A percentile compares a stretch with the other conserved stretches of the same genome.
These are phyloP conservation scores for Buceros bicornis DNA, from an alignment of 2,797 vertebrate genomes.

Conservation along the genomic window DNA sequence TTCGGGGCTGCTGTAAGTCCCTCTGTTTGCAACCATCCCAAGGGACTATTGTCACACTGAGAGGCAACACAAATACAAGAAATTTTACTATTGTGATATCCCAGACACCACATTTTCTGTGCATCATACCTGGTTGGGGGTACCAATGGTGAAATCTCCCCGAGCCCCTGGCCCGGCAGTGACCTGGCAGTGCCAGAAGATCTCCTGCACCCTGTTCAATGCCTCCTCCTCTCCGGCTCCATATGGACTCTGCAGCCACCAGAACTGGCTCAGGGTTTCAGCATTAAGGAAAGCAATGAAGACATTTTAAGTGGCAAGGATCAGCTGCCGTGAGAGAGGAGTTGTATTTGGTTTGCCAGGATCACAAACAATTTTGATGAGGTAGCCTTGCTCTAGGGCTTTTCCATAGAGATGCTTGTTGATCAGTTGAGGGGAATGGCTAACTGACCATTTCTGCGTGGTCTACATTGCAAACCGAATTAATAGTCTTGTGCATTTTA, in stretches of 20 bases:
- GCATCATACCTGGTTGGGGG: background rate
- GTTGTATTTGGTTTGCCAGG: background rate
- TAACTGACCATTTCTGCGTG: background rate
- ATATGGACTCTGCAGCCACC: background rate
- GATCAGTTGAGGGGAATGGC: background rate
- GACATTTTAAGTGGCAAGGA: background rate
- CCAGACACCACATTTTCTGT: background rate
- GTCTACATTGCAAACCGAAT: constrained; percentile 15
- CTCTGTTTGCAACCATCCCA: background rate
- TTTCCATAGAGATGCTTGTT: background rate
- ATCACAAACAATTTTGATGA: background rate
- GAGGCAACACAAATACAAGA: background rate
- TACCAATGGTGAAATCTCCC: background rate
- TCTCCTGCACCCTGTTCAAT: background rate
- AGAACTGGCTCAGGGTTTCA: background rate
- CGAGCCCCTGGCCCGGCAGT: background rate
- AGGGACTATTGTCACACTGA: background rate
- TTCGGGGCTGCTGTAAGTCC: background rate
- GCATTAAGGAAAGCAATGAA: background rate
- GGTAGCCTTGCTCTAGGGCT: background rate
- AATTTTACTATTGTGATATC: background rate
- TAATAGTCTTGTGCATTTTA: background rate
- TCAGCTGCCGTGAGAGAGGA: background rate
- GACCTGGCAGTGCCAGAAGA: background rate
- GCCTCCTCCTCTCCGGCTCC: background rate